Base-by-base conservation (phyloP, 2,113 vertebrate species). In the Callorhinus ursinus region DNA sequence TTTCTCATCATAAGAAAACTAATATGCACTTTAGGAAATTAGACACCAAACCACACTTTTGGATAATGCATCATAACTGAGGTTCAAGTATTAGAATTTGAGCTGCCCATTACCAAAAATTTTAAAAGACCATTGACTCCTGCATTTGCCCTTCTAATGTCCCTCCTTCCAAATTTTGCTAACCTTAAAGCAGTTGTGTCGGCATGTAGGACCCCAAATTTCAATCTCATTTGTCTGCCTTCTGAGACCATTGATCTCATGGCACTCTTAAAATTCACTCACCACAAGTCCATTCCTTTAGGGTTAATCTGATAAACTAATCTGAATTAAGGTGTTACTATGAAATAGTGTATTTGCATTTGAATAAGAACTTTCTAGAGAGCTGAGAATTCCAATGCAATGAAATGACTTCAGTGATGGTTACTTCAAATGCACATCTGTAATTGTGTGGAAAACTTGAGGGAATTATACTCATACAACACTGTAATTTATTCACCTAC, bases 41-140 rank as follows among this genome's bases (percentile, higher is more conserved):
- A 53, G 36, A 76, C 88, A 39, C 31, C 95, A 88, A 92, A 76
- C 57, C 31, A 49, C 4, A 71, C 6, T 96, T 67, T 39, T 24
- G 46, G n/a, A 28, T 13, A 67, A 63, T 1, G 6, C 21, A 69
- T n/a, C 36, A 81, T 71, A 84, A 69, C 53, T 42, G 71, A 83
- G 33, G 36, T 69, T 51, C 81, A 96, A 88, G 76, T 92, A 88
- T 55, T 84, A 83, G 57, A 84, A 55, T 80, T 39, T 90, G 39
- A 94, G 16, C 61, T 59, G 26, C 5, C 2, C n/a, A 28, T 71
- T 95, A 53, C 51, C 4, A 84, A 90, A 90, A 84, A 63, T 63
- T 24, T 42, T 72, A 90, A 90, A 14, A 86, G 26, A 12, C 36
- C 61, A 55, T 81, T 92, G 71, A 74, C 33, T 93, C 28, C 12